A percentile compares a stretch with the other conserved stretches of the same genome.
These are phyloP conservation scores for Danaus chrysippus DNA, from an alignment of 2,888 invertebrate species.

Conservation along the genomic window DNA sequence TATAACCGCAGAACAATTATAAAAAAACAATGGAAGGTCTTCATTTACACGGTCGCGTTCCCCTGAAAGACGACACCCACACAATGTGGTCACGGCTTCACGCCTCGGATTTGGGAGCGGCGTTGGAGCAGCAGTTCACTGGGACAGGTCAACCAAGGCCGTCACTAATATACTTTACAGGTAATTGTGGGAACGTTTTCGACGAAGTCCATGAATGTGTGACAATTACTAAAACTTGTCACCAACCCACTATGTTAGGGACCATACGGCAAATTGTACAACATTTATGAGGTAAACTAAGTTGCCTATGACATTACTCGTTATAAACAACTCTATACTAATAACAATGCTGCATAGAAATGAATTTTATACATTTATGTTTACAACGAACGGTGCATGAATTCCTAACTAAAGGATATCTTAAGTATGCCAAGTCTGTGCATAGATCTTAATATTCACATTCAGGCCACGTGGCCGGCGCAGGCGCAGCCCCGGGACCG, in stretches of 20 bases:
- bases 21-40: neutral
- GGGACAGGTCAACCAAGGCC: constrained; percentile 18
- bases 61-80: constrained; percentile 1
- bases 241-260: neutral
- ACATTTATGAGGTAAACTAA: too few species aligned
- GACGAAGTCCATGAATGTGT: neutral
- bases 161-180: constrained; percentile 3
- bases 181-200: constrained; percentile 6
- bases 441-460: constrained; percentile 28
- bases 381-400: neutral
- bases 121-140: constrained; percentile 19
- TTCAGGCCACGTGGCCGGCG: constrained; percentile 23
- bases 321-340: too few species aligned
- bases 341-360: too few species aligned
- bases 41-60: neutral
- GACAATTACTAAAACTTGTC: neutral
- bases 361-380: too few species aligned
- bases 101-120: constrained; percentile 6
- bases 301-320: too few species aligned
- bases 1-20: neutral
- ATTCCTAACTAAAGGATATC: constrained; percentile 12
- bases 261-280: too few species aligned
- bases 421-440: constrained; percentile 16
- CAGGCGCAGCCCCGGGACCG: constrained; percentile 30
- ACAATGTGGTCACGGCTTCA: constrained; percentile 3